A percentile compares a stretch with the other conserved stretches of the same genome.
These are phyloP conservation scores for Parazoanthus darwini DNA, from an alignment of 92 coral and sea anemone genomes.

Conservation along the genomic window DNA sequence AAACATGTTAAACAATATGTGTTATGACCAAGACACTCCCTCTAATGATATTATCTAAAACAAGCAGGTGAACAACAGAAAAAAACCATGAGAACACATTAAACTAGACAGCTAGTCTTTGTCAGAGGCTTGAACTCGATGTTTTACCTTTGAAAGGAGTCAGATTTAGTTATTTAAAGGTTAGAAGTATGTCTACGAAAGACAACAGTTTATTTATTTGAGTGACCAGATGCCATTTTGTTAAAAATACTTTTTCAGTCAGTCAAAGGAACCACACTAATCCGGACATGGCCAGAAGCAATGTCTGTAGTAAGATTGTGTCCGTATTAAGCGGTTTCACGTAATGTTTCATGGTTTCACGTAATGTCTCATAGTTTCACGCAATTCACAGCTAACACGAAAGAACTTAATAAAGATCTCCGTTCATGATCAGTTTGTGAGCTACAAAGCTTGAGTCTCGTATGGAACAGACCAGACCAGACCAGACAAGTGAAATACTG, in stretches of 20 bases:
- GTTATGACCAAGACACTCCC: not conserved
- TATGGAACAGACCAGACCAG: too few species aligned
- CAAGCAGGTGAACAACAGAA: not conserved
- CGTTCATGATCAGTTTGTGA: too few species aligned
- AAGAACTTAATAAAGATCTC: too few species aligned
- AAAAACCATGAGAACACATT: too few species aligned
- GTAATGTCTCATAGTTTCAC: not conserved
- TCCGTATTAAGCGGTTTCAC: conserved; percentile 2
- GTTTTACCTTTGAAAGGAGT: not conserved
- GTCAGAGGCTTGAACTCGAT: not conserved
- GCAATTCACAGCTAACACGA: not conserved
- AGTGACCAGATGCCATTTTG: too few species aligned
- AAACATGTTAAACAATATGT: not conserved
- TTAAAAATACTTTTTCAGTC: too few species aligned
- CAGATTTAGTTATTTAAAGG: too few species aligned
- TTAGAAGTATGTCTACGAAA: not conserved
- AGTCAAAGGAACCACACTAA: not conserved
- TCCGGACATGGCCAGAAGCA: not conserved
- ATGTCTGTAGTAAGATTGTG: not conserved
- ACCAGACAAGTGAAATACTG: too few species aligned
- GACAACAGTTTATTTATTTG: not conserved
- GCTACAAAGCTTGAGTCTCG: too few species aligned
- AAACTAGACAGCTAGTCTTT: not conserved
- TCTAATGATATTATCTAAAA: too few species aligned
- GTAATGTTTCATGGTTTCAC: not conserved